Evolutionary conservation across 2,113 vertebrate genomes (phyloP).

Genomic region (Gorsachius goisagi): DNA sequence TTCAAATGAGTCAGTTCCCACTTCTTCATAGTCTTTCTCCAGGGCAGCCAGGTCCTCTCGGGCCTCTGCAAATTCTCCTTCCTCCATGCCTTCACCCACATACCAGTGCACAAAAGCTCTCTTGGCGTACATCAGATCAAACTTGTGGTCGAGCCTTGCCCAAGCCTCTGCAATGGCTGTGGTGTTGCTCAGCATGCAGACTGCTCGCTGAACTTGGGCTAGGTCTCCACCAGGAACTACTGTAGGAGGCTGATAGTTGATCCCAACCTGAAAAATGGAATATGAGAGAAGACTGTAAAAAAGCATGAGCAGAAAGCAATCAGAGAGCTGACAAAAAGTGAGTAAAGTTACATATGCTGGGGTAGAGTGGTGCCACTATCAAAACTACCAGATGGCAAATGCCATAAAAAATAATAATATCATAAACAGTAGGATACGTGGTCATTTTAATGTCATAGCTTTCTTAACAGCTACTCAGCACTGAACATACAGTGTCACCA

Average conservation of each 20-base stretch:
- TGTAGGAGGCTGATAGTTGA: constrained; percentile 81
- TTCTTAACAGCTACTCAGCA: not conserved
- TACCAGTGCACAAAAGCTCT: constrained; percentile 85
- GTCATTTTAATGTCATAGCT: not conserved
- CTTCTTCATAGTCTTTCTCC: constrained; percentile 85
- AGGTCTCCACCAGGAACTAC: constrained; percentile 78
- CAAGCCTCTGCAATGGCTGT: constrained; percentile 80
- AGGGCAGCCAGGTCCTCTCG: constrained; percentile 81
- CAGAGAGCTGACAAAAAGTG: not conserved
- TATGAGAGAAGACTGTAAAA: not conserved
- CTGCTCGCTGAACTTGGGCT: constrained; percentile 76
- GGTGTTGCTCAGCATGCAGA: constrained; percentile 84
- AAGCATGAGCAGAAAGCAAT: not conserved
- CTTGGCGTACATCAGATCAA: constrained; percentile 83
- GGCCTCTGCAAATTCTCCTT: constrained; percentile 82
- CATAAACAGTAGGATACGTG: not conserved
- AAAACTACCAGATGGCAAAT: not conserved
- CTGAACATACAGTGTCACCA: not conserved
- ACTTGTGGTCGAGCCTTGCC: constrained; percentile 81
- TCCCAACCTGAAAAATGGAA: constrained; percentile 72
- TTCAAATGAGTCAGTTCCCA: constrained; percentile 79
- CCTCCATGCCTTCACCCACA: constrained; percentile 83
- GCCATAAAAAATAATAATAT: not conserved
- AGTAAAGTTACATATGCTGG: not conserved
- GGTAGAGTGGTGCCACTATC: not conserved